These are phyloP conservation scores for Leptopilina myrica DNA, from an alignment of 2,888 invertebrate genomes.

Conservation along the genomic window DNA sequence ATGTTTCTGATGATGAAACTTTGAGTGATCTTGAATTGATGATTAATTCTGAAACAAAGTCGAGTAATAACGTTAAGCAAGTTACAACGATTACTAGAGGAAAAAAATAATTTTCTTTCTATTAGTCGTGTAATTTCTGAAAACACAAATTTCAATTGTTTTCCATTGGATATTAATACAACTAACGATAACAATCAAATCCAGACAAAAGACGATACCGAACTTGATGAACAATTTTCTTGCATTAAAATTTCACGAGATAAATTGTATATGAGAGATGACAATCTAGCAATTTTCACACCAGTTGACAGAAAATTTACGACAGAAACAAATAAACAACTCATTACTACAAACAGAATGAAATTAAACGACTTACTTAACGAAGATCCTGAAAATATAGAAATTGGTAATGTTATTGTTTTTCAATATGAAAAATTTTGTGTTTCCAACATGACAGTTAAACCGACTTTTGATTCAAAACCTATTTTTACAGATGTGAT, in stretches of 20 bases:
- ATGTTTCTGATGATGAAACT: not conserved
- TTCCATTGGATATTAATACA: no score
- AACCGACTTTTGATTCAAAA: not conserved
- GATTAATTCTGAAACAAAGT: no score
- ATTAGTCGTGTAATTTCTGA: no score
- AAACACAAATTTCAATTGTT: no score
- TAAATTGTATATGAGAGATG: not conserved
- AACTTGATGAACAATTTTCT: not conserved
- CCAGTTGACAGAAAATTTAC: not conserved
- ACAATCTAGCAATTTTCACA: not conserved
- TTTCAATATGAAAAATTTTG: not conserved
- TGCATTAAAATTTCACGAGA: conserved; percentile 11
- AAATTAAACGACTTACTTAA: not conserved
- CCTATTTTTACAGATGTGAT: not conserved
- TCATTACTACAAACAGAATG: not conserved
- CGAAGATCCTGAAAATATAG: not conserved
- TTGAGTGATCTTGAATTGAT: no score
- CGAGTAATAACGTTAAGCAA: no score
- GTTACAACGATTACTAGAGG: no score
- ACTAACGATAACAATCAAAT: no score
- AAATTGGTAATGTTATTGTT: not conserved
- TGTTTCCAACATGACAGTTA: not conserved
- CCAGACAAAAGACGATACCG: not conserved
- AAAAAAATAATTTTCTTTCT: no score
- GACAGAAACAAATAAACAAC: not conserved